Evolutionary conservation across 1,140 invertebrate species (phyloP).

Genomic region (Cydia splendana): DNA sequence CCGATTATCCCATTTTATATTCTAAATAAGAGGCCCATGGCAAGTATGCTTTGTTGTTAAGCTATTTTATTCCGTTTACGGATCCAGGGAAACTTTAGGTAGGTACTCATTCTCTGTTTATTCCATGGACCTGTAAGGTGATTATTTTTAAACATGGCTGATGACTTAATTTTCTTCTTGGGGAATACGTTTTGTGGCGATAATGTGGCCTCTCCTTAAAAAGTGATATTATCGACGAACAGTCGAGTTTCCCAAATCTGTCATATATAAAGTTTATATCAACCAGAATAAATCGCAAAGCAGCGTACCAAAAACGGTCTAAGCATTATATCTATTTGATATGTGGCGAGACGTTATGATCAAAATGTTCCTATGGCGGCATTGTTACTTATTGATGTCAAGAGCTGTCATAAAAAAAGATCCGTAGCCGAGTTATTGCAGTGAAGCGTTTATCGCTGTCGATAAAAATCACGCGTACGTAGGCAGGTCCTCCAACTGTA

Average conservation of each 20-base stretch:
- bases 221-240: too few species aligned
- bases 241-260: too few species aligned
- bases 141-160: too few species aligned
- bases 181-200: too few species aligned
- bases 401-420: not conserved
- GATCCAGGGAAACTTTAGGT: not conserved
- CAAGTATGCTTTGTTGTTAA: constrained; percentile 2
- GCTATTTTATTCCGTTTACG: not conserved
- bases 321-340: not conserved
- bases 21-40: constrained; percentile 21
- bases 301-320: not conserved
- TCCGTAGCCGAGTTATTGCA: not conserved
- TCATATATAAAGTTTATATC: too few species aligned
- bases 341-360: not conserved
- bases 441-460: not conserved
- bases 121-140: too few species aligned
- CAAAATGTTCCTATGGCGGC: not conserved
- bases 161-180: too few species aligned
- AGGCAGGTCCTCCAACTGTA: not conserved
- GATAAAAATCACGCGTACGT: constrained; percentile 9
- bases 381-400: not conserved
- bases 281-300: too few species aligned
- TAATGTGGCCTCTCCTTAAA: too few species aligned
- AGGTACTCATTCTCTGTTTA: not conserved
- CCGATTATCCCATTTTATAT: constrained; percentile 22